These are phyloP conservation scores for Galaxias olidus DNA, from an alignment of 2,797 vertebrate species.

Conservation along the genomic window DNA sequence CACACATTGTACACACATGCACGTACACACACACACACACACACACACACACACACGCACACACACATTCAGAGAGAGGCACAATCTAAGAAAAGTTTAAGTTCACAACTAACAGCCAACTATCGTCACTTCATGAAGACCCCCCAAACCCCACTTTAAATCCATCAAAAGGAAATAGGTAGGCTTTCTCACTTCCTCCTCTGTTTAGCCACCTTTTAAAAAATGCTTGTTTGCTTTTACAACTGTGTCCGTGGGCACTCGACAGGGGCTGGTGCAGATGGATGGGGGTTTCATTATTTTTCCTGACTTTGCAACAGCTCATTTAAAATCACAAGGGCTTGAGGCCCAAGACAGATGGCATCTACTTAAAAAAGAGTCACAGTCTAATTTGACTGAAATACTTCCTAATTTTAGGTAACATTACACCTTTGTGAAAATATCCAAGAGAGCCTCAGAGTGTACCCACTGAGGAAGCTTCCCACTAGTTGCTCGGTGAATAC, in stretches of 20 bases:
- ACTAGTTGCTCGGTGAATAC: too few species aligned
- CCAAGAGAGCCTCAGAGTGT: conserved; percentile 13
- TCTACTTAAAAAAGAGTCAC: conserved; percentile 59
- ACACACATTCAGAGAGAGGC: conserved; percentile 43
- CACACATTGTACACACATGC: not conserved
- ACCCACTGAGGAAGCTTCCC: too few species aligned
- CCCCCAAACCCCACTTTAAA: conserved; percentile 14
- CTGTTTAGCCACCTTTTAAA: conserved; percentile 64
- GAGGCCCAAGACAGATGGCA: conserved; percentile 62
- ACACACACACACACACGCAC: not conserved
- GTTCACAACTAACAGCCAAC: conserved; percentile 66
- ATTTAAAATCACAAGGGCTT: conserved; percentile 69
- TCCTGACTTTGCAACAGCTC: conserved; percentile 68
- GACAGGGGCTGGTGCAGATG: conserved; percentile 55
- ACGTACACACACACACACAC: conserved; percentile 1
- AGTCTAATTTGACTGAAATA: conserved; percentile 62
- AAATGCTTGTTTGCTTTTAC: conserved; percentile 71
- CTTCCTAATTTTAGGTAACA: conserved; percentile 56
- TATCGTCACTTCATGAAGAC: conserved; percentile 23
- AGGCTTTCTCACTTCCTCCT: conserved; percentile 33
- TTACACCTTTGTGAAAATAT: conserved; percentile 46
- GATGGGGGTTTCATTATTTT: conserved; percentile 60
- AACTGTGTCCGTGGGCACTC: conserved; percentile 58
- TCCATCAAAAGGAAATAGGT: conserved; percentile 56
- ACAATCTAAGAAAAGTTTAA: conserved; percentile 72